Evolutionary conservation across 1,140 invertebrate species (phyloP), one percentile per base, ranked within the genome.

Genomic region (Neoseiulus cucumeris): DNA sequence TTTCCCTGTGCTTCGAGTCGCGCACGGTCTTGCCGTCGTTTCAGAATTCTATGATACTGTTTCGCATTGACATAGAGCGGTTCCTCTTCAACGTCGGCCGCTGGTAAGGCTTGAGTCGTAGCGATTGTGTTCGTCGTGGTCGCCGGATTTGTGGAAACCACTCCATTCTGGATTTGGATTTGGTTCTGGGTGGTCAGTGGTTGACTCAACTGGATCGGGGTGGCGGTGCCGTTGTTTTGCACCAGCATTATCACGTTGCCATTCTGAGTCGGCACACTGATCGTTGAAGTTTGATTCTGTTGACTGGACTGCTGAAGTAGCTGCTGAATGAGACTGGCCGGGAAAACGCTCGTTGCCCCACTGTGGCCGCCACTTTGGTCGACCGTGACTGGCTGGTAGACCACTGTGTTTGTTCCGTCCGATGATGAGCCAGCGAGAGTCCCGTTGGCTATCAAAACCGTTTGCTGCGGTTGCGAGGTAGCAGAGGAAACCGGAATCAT

Each of bases 1-100:
- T 92, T 87, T 29, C 91, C 91, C 73, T 86, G 85, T 7, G 87
- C 87, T 76, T 93, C 89, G 45, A 95, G 77, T 75, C 91, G 91
- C 0, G 91, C 91, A 51, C 91, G 77, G 0, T 90, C 91, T 72
- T 91, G 87, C 65, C 91, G 77, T 68, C 91, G 77, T 74, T 92
- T 91, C 7, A 95, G 77, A 72, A 95, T 95, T 66, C 90, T 80
- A 72, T 90, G 87, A 75, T 95, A 95, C 73, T 98, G 95, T 74
- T 94, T 93, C n/a, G 92, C 92, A 80, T 98, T 98, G 0, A 98
- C 95, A 77, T 97, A 98, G 7, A 98, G 75, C 1, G 91, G 89
- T 72, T 95, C 90, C 74, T 94, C 90, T 76, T 91, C 87, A 44
- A 22, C 17, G 17, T 59, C 51, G 22, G 51, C 51, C 2, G 51